Percentiles rank a stretch among this genome's conserved stretches.
Evolutionary conservation across 35 echinoderm and acorn worm genomes (phyloP).

Genomic region (Holothuria glaberrima): DNA sequence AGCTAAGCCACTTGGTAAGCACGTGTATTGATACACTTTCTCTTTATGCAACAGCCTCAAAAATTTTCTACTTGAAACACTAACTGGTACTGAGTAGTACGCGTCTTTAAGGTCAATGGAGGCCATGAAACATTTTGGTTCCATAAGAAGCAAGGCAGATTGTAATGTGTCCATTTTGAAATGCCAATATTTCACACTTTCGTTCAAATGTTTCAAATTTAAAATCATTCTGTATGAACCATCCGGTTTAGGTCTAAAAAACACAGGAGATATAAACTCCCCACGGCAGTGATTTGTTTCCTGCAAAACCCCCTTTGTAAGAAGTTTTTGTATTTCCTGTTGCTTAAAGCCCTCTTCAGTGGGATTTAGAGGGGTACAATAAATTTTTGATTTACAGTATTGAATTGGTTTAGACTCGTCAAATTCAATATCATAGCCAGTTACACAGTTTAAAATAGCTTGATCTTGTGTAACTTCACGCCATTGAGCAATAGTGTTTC

Average conservation of each 20-base stretch:
- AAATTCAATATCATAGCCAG: constrained; percentile 18
- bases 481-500: constrained; percentile 15
- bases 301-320: no score
- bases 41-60: constrained; percentile 7
- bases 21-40: constrained; percentile 15
- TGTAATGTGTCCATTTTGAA: constrained; percentile 26
- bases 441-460: constrained; percentile 7
- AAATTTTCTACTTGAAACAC: not conserved
- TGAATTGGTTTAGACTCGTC: not conserved
- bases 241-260: no score
- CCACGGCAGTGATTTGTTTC: no score
- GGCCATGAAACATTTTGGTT: not conserved
- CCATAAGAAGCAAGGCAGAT: constrained; percentile 12
- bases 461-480: not conserved
- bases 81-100: not conserved
- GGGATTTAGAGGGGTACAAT: no score
- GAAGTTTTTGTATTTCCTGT: no score
- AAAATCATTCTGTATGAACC: no score
- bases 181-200: not conserved
- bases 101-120: constrained; percentile 58
- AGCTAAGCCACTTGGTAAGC: not conserved
- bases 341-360: no score
- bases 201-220: no score
- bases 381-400: no score
- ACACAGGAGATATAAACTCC: no score